Conservation (phyloP, 1,140 invertebrate species). For the Drosophila guanche region DNA sequence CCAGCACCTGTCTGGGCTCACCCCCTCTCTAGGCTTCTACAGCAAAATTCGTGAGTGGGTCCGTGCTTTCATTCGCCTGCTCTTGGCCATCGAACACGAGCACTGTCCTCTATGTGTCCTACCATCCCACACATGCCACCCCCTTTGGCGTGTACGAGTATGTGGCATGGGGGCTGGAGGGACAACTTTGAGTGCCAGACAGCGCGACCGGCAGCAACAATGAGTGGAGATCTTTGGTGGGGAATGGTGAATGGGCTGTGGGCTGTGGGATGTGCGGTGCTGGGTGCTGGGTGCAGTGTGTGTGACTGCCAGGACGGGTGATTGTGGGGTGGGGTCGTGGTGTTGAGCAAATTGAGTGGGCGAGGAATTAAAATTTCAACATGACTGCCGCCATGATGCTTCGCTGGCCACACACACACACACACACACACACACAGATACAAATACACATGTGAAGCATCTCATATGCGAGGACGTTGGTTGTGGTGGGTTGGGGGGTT, state of each 20-base stretch:
- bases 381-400: conserved; percentile 78
- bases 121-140: conserved; percentile 2
- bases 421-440: conserved; percentile 19
- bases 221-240: conserved; percentile 4
- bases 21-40: no score
- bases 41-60: neutral
- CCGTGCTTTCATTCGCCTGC: conserved; percentile 9
- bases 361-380: conserved; percentile 81
- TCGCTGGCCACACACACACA: conserved; percentile 66
- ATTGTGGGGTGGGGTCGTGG: neutral
- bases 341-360: conserved; percentile 72
- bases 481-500: conserved; percentile 29
- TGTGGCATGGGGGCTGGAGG: conserved; percentile 36
- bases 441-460: conserved; percentile 6
- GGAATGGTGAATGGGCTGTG: conserved; percentile 4
- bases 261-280: neutral
- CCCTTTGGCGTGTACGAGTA: conserved; percentile 7
- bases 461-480: conserved; percentile 20
- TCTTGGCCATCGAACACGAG: conserved; percentile 44
- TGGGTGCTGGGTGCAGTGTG: neutral
- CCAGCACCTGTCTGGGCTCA: no score
- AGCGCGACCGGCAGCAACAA: conserved; percentile 61
- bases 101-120: conserved; percentile 52
- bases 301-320: neutral
- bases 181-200: conserved; percentile 76